Base-by-base conservation (phyloP, 2,888 invertebrate species). In the Drosophila nr. medialis region DNA sequence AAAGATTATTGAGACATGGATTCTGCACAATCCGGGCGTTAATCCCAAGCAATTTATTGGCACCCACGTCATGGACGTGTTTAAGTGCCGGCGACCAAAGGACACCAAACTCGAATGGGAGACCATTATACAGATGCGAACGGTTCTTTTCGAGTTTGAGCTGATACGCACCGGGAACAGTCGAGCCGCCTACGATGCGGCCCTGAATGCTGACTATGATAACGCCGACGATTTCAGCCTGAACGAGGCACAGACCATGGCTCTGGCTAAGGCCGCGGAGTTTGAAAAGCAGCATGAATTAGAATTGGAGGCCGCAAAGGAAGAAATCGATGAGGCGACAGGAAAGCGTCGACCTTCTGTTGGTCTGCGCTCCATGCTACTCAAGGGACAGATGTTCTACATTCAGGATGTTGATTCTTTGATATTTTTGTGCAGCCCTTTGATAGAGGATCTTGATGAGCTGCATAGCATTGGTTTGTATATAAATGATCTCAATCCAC, bases 391-490 rank as follows among this genome's bases (percentile, higher is more conserved):
- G 86, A 97, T 98, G 95, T 95, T 96, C 83, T 95, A 96, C 87
- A 94, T 98, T 15, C 95, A 96, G 45, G 97, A 98, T 82, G 95
- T 97, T 68, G 96, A 96, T 74, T 95, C 96, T 0, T 95, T 98
- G 32, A 96, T 97, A 64, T 98, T 97, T 90, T 94, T 98, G 3
- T 98, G 98, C 91, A 97, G 97, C 87, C 98, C 98, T 0, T 94
- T 98, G 96, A 96, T 98, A 68, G 97, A 97, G 91, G 96, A 96
- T 90, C 94, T 98, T 32, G 96, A 96, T 77, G 98, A 98, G 90
- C 93, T 98, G 38, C 95, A 95, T 45, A 96, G 96, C 83, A 95
- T 96, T 80, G 97, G 96, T 0, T 93, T 98, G 6, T 97, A 95
- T 91, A 90, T 98, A 50, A 97, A 97, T 75, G 98, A 98, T 91